phyloP scores from a whole-genome alignment of 1,140 invertebrate genomes.

The Rhopalosiphum padi region DNA sequence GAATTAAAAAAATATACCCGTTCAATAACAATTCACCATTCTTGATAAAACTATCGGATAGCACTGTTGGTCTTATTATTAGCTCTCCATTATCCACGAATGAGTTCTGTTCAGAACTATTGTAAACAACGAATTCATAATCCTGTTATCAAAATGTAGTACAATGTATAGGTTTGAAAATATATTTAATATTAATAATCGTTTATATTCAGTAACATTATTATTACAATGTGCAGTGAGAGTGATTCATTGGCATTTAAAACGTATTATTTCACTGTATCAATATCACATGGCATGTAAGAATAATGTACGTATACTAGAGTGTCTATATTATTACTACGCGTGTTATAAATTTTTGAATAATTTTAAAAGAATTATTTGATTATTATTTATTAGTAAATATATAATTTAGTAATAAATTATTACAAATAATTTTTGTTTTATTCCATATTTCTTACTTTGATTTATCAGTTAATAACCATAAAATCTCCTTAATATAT shows the following conservation, averaged over 20 bases:
- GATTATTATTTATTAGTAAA: no score
- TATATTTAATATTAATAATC: background rate
- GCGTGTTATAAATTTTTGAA: no score
- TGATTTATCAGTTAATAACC: no score
- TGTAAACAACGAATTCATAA: conserved; percentile 59
- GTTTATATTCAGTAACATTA: background rate
- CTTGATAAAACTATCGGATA: conserved; percentile 30
- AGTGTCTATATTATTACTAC: no score
- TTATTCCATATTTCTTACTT: no score
- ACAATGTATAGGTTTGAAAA: background rate
- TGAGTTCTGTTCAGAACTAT: conserved; percentile 24
- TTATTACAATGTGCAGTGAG: background rate
- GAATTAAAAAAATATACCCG: conserved; percentile 24
- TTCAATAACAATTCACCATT: conserved; percentile 38
- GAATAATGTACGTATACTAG: no score
- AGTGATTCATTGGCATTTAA: background rate
- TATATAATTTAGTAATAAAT: no score
- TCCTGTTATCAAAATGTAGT: conserved; percentile 57
- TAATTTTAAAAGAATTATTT: no score
- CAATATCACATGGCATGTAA: background rate
- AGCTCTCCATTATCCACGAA: conserved; percentile 53
- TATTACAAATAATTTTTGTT: no score
- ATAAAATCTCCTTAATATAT: background rate
- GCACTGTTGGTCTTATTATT: conserved; percentile 54
- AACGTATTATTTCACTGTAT: background rate